Conservation (phyloP, 2,113 vertebrate species). For the Macaca nemestrina region DNA sequence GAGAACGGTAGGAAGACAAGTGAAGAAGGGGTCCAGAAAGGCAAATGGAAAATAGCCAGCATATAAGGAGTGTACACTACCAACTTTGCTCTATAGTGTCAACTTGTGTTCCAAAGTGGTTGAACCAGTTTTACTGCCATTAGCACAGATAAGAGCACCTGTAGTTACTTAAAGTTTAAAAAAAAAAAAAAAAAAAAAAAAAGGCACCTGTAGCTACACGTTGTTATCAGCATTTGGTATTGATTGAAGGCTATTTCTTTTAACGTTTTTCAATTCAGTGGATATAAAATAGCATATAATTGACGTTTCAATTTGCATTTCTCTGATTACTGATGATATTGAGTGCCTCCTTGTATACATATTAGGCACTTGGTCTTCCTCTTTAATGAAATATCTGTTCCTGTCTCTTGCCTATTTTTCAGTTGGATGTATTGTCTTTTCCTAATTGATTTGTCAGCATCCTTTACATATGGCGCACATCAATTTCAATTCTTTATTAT, state of each 20-base stretch:
- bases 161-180: too few species aligned
- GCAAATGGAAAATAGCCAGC: neutral
- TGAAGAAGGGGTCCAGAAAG: neutral
- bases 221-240: too few species aligned
- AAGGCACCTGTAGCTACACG: too few species aligned
- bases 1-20: neutral
- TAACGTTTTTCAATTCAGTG: neutral
- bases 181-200: too few species aligned
- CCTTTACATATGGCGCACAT: neutral
- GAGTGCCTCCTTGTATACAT: neutral
- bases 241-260: neutral
- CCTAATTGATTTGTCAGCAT: neutral
- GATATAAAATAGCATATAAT: neutral
- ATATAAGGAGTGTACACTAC: neutral
- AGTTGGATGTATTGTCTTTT: neutral
- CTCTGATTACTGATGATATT: neutral
- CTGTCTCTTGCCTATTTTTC: neutral
- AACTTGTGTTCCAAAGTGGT: neutral
- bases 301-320: neutral
- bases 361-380: neutral
- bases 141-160: too few species aligned
- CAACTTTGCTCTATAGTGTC: neutral
- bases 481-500: neutral
- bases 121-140: neutral
- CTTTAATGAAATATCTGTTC: neutral